Evolutionary conservation across 2,888 invertebrate genomes (phyloP).

Genomic region (Dexiosoma caninum): DNA sequence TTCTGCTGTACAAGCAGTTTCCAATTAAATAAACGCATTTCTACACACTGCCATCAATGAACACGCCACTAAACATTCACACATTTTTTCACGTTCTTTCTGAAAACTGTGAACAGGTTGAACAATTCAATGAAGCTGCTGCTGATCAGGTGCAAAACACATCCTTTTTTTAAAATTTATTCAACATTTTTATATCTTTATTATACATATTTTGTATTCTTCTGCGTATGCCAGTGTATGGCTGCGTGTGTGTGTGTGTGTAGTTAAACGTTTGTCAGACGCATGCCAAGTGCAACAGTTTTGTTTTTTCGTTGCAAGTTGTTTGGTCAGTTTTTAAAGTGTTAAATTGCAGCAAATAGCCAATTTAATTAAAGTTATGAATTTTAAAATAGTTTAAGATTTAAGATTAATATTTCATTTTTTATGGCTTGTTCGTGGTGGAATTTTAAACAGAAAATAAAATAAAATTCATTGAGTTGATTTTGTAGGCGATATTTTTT

Average conservation of each 20-base stretch:
- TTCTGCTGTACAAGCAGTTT: slow-evolving; percentile 24
- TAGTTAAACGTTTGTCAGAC: slow-evolving; percentile 18
- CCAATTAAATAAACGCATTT: slow-evolving; percentile 61
- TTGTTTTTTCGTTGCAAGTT: slow-evolving; percentile 6
- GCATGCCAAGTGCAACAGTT: slow-evolving; percentile 16
- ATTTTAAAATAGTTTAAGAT: slow-evolving; percentile 56
- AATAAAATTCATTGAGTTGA: neutral
- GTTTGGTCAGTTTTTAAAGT: slow-evolving; percentile 36
- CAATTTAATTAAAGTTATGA: slow-evolving; percentile 56
- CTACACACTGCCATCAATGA: slow-evolving; percentile 45
- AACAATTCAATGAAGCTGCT: slow-evolving; percentile 24
- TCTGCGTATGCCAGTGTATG: neutral
- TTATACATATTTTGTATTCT: slow-evolving; percentile 14
- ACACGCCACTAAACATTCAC: neutral
- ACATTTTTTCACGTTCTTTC: neutral
- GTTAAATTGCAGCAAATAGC: slow-evolving; percentile 50
- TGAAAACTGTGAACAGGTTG: slow-evolving; percentile 49
- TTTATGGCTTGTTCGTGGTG: slow-evolving; percentile 1
- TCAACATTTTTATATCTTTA: slow-evolving; percentile 12
- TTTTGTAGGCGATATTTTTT: slow-evolving; percentile 13
- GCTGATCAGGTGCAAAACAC: slow-evolving; percentile 48
- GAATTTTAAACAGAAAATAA: slow-evolving; percentile 14
- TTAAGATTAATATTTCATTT: slow-evolving; percentile 49
- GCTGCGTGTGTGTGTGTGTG: neutral
- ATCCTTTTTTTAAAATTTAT: slow-evolving; percentile 34